A percentile compares a stretch with the other conserved stretches of the same genome.
phyloP scores from a whole-genome alignment of 2,797 vertebrate species.

The Apogon hyalosoma region DNA sequence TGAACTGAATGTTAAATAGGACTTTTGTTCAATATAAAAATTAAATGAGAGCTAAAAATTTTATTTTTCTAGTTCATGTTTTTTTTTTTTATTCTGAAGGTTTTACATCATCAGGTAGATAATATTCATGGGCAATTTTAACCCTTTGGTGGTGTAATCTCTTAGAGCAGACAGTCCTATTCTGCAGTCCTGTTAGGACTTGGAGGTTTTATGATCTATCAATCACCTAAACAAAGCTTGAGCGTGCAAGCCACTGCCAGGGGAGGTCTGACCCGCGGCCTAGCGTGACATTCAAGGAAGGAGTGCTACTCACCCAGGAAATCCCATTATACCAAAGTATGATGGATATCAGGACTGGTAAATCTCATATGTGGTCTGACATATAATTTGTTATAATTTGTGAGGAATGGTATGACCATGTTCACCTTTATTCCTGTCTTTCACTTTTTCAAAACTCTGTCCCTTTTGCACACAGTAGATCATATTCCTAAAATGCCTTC shows the following conservation, averaged over 20 bases:
- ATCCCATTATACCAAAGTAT: constrained; percentile 86
- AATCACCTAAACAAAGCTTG: constrained; percentile 79
- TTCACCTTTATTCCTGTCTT: constrained; percentile 70
- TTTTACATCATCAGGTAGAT: constrained; percentile 18
- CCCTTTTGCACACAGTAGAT: constrained; percentile 18
- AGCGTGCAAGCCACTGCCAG: constrained; percentile 68
- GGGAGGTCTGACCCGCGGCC: constrained; percentile 84
- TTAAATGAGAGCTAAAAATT: constrained; percentile 2
- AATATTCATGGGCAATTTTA: constrained; percentile 53
- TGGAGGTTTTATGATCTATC: constrained; percentile 81
- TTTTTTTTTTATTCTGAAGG: constrained; percentile 3
- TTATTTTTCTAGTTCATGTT: not conserved
- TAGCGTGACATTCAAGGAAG: constrained; percentile 84
- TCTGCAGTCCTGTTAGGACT: constrained; percentile 63
- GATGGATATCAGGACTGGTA: constrained; percentile 80
- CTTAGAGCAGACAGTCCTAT: constrained; percentile 34
- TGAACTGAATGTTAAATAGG: not conserved
- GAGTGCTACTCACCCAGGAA: constrained; percentile 83
- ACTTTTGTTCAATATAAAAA: not conserved
- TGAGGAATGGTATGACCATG: constrained; percentile 57
- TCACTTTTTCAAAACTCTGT: constrained; percentile 55
- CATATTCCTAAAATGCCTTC: constrained; percentile 13
- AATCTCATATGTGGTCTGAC: constrained; percentile 82
- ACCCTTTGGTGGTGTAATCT: constrained; percentile 46
- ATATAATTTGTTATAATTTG: constrained; percentile 86